Conservation (phyloP, 2,888 invertebrate genomes). For the Epistrophe grossulariae region DNA sequence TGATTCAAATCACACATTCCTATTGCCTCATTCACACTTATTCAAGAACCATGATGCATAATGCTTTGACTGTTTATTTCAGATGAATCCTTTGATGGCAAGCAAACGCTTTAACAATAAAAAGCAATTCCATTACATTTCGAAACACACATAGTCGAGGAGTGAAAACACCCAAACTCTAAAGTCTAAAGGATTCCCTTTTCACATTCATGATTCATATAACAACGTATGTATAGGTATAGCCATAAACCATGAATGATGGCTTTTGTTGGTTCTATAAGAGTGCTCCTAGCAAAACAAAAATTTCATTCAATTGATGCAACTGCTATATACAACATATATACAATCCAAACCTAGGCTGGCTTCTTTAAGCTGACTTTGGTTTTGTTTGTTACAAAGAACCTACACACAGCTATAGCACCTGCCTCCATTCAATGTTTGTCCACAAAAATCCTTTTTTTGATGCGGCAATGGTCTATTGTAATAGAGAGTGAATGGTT, state of each 20-base stretch:
- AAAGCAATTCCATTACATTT: slow-evolving; percentile 23
- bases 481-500: not conserved
- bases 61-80: not conserved
- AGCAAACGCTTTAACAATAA: not conserved
- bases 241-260: not conserved
- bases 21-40: slow-evolving; percentile 1
- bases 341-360: not conserved
- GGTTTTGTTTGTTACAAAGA: not conserved
- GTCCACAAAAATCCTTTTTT: slow-evolving; percentile 23
- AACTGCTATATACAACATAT: not conserved
- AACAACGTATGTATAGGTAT: not conserved
- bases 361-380: not conserved
- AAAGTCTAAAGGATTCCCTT: slow-evolving; percentile 2
- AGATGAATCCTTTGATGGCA: not conserved
- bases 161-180: not conserved
- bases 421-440: slow-evolving; percentile 18
- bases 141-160: not conserved
- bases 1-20: not conserved
- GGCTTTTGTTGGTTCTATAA: not conserved
- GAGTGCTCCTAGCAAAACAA: not conserved
- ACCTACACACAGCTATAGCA: not conserved
- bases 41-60: not conserved
- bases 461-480: not conserved
- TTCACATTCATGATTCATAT: not conserved
- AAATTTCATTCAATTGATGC: slow-evolving; percentile 3